Percentiles rank a stretch among this genome's conserved stretches.
phyloP scores from a whole-genome alignment of 1,140 invertebrate species.

The Lepidurus arcticus region DNA sequence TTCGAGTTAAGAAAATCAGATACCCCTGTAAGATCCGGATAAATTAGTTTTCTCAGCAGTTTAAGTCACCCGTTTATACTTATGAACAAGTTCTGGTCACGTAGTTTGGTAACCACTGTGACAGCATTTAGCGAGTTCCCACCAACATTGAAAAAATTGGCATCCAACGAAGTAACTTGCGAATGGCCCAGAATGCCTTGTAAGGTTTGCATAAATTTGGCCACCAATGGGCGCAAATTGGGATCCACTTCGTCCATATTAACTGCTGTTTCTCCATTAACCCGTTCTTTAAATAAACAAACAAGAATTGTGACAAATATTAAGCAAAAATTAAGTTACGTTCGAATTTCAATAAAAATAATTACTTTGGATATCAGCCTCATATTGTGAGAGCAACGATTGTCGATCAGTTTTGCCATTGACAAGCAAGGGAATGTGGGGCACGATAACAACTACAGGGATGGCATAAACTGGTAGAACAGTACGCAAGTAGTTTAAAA shows the following conservation, averaged over 20 bases:
- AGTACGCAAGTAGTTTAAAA: not conserved
- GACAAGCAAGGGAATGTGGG: constrained; percentile 66
- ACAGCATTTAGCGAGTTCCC: constrained; percentile 84
- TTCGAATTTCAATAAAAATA: not conserved
- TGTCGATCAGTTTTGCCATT: constrained; percentile 83
- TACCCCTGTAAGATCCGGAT: not conserved
- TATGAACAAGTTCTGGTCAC: constrained; percentile 68
- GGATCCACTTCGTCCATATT: not conserved
- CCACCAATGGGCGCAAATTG: constrained; percentile 3
- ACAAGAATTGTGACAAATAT: too few relatives aligned
- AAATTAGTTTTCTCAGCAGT: not conserved
- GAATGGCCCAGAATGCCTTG: constrained; percentile 36
- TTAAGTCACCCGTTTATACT: constrained; percentile 44
- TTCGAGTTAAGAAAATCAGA: constrained; percentile 38
- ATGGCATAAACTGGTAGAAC: not conserved
- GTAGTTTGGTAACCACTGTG: constrained; percentile 66
- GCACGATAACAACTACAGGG: constrained; percentile 58
- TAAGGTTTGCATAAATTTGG: constrained; percentile 35
- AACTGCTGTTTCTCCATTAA: not conserved
- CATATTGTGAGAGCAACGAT: constrained; percentile 62
- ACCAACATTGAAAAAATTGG: constrained; percentile 76
- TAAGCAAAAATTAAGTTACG: too few relatives aligned
- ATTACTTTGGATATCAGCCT: constrained; percentile 39
- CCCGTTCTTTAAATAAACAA: not conserved
- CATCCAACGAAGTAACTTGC: constrained; percentile 42